Evolutionary conservation across 1,140 invertebrate genomes (phyloP).

Genomic region (Chrysomallon squamiferum): DNA sequence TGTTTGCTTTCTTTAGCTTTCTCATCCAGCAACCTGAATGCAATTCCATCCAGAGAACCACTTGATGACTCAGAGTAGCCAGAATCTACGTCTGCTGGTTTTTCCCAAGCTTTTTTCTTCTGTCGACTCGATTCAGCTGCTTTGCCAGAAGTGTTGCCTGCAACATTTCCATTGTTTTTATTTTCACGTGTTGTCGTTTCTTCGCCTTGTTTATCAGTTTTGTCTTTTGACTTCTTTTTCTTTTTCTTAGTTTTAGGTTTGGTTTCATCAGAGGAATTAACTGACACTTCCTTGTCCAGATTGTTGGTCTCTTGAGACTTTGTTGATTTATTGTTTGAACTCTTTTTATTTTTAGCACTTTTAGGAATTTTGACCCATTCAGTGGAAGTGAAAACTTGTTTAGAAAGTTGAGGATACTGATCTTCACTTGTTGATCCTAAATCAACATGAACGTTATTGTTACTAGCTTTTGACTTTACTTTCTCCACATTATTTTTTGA

Average conservation of each 20-base stretch:
- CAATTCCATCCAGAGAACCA: constrained; percentile 6
- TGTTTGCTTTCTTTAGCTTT: neutral
- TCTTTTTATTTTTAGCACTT: constrained; percentile 1
- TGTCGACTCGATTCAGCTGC: too few relatives aligned
- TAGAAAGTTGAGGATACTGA: too few relatives aligned
- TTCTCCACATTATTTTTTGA: too few relatives aligned
- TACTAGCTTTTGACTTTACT: too few relatives aligned
- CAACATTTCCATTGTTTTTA: constrained; percentile 10
- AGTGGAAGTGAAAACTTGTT: too few relatives aligned
- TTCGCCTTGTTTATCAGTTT: constrained; percentile 3
- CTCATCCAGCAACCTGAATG: neutral
- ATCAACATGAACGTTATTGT: too few relatives aligned
- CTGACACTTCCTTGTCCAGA: neutral
- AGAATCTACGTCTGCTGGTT: neutral
- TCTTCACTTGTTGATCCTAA: too few relatives aligned
- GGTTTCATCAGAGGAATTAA: constrained; percentile 15
- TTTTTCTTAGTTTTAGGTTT: constrained; percentile 43
- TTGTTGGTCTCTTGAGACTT: neutral
- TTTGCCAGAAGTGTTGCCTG: too few relatives aligned
- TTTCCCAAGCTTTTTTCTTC: too few relatives aligned
- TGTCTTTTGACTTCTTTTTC: constrained; percentile 54
- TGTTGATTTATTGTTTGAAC: neutral
- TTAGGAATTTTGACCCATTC: neutral
- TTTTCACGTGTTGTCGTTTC: constrained; percentile 7
- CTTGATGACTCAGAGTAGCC: neutral